phyloP scores from a whole-genome alignment of 2,113 vertebrate genomes.

The Nanorana parkeri region DNA sequence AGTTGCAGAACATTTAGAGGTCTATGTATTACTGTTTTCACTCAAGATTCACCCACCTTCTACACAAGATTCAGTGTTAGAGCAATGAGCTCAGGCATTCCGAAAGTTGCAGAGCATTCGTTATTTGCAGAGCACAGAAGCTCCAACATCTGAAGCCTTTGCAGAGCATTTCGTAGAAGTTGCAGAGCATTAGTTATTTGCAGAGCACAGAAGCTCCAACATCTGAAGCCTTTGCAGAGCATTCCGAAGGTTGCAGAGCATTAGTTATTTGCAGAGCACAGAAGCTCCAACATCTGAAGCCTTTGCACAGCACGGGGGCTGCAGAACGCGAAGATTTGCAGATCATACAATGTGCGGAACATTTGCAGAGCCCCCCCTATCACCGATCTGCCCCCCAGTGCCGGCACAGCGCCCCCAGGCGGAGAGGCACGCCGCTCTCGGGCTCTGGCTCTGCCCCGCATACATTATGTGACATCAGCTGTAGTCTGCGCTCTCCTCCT shows the following conservation, averaged over 20 bases:
- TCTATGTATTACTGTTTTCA: background rate
- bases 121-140: background rate
- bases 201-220: no score
- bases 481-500: background rate
- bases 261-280: no score
- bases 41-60: background rate
- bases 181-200: no score
- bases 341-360: no score
- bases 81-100: background rate
- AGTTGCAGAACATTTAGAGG: background rate
- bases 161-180: background rate
- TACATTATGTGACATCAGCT: constrained; percentile 25
- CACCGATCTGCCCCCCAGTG: background rate
- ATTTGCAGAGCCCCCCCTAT: no score
- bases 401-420: background rate
- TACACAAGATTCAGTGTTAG: no score
- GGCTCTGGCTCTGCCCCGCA: constrained; percentile 1
- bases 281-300: no score
- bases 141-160: background rate
- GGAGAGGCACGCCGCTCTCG: no score
- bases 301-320: no score
- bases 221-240: no score
- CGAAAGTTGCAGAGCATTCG: background rate
- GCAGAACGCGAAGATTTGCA: no score
- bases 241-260: no score